These are phyloP conservation scores for Apostichopus japonicus DNA, from an alignment of 35 echinoderm and acorn worm genomes.

Conservation along the genomic window DNA sequence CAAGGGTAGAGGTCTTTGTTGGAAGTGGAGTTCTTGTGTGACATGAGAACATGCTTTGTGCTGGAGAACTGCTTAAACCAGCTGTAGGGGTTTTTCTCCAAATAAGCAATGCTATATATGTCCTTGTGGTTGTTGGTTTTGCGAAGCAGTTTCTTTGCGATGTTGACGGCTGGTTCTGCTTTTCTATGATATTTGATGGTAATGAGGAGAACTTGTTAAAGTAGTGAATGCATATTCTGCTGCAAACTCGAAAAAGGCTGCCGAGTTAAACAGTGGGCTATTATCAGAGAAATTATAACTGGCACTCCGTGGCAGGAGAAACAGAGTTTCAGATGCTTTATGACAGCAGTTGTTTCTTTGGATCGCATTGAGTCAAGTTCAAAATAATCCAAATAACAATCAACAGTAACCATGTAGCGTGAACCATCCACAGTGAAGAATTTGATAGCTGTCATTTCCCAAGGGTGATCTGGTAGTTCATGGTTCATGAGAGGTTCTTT, in stretches of 20 bases:
- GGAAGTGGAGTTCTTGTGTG: no score
- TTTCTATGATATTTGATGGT: constrained; percentile 48
- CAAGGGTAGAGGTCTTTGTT: no score
- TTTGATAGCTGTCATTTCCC: constrained; percentile 57
- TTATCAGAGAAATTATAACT: constrained; percentile 18
- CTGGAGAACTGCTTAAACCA: no score
- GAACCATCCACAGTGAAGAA: constrained; percentile 48
- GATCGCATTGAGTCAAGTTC: constrained; percentile 32
- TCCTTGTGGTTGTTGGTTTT: constrained; percentile 51
- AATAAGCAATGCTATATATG: constrained; percentile 38
- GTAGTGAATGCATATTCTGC: constrained; percentile 29
- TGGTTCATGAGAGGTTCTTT: constrained; percentile 56
- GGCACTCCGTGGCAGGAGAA: constrained; percentile 29
- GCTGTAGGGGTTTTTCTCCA: constrained; percentile 52
- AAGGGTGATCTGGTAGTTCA: constrained; percentile 66
- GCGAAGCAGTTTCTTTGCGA: constrained; percentile 18
- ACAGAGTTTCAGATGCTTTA: constrained; percentile 25
- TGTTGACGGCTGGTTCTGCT: constrained; percentile 30
- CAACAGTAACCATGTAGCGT: constrained; percentile 62
- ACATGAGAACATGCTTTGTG: no score
- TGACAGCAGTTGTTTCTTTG: constrained; percentile 6
- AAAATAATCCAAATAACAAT: constrained; percentile 59
- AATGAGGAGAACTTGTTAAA: constrained; percentile 13
- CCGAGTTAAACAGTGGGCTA: constrained; percentile 39
- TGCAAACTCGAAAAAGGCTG: constrained; percentile 24